phyloP scores from a whole-genome alignment of 2,888 invertebrate species.

The Hemicrepidius hirtus region DNA sequence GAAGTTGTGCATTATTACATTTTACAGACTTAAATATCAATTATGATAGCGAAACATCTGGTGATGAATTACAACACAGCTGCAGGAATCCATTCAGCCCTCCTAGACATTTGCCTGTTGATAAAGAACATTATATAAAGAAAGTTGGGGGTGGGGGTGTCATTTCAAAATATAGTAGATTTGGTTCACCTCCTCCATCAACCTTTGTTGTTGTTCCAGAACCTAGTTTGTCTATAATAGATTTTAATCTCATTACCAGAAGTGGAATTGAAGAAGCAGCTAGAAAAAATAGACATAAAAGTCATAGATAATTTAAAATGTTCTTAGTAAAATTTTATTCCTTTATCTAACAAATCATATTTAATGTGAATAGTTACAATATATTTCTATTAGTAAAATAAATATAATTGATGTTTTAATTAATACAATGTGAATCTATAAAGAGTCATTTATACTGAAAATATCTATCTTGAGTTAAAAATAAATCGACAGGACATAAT shows the following conservation, averaged over 20 bases:
- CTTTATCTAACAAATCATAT: slow-evolving; percentile 1
- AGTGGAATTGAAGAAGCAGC: slow-evolving; percentile 73
- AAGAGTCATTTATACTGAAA: no score
- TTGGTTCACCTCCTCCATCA: slow-evolving; percentile 60
- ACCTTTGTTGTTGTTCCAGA: slow-evolving; percentile 73
- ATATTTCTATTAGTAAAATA: neutral
- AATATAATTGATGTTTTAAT: neutral
- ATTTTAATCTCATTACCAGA: slow-evolving; percentile 81
- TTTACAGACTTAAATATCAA: slow-evolving; percentile 75
- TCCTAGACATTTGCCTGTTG: slow-evolving; percentile 56
- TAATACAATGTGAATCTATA: neutral
- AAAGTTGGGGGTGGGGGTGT: slow-evolving; percentile 45
- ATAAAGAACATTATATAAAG: slow-evolving; percentile 54
- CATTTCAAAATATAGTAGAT: slow-evolving; percentile 50
- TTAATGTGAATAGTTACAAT: neutral
- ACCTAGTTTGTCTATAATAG: slow-evolving; percentile 82
- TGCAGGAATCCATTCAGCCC: slow-evolving; percentile 63
- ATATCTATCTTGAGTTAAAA: no score
- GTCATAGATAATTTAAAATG: slow-evolving; percentile 17
- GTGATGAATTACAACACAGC: slow-evolving; percentile 69
- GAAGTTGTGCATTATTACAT: slow-evolving; percentile 73
- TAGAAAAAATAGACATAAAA: slow-evolving; percentile 53
- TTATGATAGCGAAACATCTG: slow-evolving; percentile 75
- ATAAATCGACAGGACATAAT: no score
- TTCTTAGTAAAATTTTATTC: slow-evolving; percentile 19